Conservation (phyloP, 2,888 invertebrate genomes). For the Deilephila elpenor region DNA sequence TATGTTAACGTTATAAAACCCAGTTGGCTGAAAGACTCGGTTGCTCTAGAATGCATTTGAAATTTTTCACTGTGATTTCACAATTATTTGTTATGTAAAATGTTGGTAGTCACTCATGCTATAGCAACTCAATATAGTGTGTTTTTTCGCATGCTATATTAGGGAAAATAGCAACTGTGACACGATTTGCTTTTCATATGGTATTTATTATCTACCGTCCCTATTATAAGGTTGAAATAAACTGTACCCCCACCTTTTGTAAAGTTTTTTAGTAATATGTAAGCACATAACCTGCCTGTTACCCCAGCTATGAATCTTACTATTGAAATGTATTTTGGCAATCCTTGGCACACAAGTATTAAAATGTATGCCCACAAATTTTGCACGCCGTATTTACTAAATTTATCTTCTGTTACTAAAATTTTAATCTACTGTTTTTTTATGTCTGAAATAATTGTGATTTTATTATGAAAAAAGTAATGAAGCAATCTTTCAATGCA, state of each 20-base stretch:
- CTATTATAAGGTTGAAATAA: neutral
- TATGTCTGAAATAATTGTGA: neutral
- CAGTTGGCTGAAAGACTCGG: neutral
- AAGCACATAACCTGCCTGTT: neutral
- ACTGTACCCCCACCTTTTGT: neutral
- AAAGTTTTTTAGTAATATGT: neutral
- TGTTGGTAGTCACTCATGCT: no score
- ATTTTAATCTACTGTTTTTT: neutral
- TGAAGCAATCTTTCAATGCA: no score
- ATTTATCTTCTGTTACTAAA: neutral
- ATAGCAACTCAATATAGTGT: no score
- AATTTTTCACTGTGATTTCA: no score
- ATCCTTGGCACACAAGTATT: slow-evolving; percentile 8
- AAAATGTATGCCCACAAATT: slow-evolving; percentile 4
- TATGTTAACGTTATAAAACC: neutral
- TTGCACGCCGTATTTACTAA: slow-evolving; percentile 9
- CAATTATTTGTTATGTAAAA: no score
- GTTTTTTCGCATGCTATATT: no score
- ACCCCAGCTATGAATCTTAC: neutral
- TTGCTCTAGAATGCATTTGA: no score
- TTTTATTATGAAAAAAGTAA: neutral
- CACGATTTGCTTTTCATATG: no score
- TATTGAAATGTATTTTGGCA: slow-evolving; percentile 10
- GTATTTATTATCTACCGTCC: no score
- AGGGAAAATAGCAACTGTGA: no score